phyloP scores from a whole-genome alignment of 2,113 vertebrate species.

The Pseudopodoces humilis region DNA sequence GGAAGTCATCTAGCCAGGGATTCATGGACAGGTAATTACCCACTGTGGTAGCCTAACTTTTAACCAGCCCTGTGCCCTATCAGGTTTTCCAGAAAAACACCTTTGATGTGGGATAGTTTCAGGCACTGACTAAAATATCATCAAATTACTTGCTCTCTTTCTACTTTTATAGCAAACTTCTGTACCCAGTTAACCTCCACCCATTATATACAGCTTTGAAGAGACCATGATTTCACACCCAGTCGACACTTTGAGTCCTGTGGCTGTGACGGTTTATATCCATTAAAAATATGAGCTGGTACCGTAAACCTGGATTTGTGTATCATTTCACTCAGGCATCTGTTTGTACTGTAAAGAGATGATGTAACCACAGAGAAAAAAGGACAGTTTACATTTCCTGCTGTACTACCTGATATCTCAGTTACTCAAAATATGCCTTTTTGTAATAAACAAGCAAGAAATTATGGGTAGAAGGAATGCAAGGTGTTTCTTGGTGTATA shows the following conservation, averaged over 20 bases:
- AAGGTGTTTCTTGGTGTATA: not conserved
- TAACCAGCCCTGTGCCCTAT: not conserved
- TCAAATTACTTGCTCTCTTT: not conserved
- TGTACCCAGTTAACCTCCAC: not conserved
- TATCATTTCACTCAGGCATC: not conserved
- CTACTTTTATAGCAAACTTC: not conserved
- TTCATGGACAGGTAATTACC: not conserved
- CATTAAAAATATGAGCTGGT: not conserved
- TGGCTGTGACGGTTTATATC: not conserved
- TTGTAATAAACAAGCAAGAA: not conserved
- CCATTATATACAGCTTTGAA: not conserved
- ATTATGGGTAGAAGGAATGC: not conserved
- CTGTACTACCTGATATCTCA: not conserved
- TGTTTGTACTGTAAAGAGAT: not conserved
- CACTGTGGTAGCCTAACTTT: not conserved
- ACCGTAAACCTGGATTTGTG: not conserved
- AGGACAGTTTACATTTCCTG: not conserved
- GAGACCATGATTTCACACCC: not conserved
- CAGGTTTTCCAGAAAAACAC: not conserved
- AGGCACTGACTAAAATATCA: not conserved
- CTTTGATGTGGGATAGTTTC: not conserved
- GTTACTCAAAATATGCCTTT: not conserved
- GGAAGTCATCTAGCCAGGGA: not conserved
- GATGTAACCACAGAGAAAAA: not conserved
- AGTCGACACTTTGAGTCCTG: not conserved